phyloP scores from a whole-genome alignment of 2,797 vertebrate species.

The Dendrocincla tyrannina region DNA sequence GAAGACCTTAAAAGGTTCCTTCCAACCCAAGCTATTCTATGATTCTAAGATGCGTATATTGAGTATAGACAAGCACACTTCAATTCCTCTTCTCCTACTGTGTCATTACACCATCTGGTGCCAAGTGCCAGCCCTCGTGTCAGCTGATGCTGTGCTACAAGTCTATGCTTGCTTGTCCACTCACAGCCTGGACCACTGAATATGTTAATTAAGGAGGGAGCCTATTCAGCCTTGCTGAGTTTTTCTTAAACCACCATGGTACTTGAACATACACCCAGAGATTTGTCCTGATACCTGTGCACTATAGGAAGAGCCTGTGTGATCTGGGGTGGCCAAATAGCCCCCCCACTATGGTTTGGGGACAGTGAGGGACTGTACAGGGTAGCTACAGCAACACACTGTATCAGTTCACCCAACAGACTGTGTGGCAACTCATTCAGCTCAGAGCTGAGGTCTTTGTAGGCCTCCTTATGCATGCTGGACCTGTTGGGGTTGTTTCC shows the following conservation, averaged over 20 bases:
- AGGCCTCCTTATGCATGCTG: not conserved
- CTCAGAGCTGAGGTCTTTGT: not conserved
- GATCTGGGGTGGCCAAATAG: not conserved
- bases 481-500: not conserved
- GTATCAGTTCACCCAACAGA: not conserved
- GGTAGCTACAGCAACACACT: not conserved
- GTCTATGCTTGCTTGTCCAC: not conserved
- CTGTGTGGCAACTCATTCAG: not conserved
- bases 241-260: not conserved
- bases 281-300: not conserved
- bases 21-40: not conserved
- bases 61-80: not conserved
- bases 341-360: not conserved
- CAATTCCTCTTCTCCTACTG: not conserved
- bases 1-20: not conserved
- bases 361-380: not conserved
- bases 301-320: not conserved
- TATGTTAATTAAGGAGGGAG: not conserved
- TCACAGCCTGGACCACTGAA: not conserved
- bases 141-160: not conserved
- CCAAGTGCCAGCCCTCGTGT: not conserved
- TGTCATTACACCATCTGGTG: not conserved
- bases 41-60: not conserved
- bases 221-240: not conserved
- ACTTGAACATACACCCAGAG: not conserved